Percentiles rank a stretch among this genome's conserved stretches.
These are phyloP conservation scores for Etheostoma cragini DNA, from an alignment of 2,113 vertebrate genomes.

Conservation along the genomic window DNA sequence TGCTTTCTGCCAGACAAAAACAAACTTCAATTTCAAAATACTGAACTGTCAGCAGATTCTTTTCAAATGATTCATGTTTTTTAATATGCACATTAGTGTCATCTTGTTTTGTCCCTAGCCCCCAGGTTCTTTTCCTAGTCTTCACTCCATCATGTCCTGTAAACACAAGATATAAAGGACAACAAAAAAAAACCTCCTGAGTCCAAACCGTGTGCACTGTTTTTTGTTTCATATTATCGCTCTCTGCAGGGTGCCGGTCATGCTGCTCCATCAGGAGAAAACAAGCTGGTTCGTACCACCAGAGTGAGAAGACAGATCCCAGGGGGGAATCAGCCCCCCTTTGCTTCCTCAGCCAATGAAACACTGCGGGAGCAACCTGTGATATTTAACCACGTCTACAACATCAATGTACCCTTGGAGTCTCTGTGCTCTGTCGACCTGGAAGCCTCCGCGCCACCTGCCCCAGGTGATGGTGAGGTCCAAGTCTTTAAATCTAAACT, in stretches of 20 bases:
- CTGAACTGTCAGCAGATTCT: slow-evolving; percentile 20
- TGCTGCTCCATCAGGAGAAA: slow-evolving; percentile 71
- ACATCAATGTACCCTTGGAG: slow-evolving; percentile 93
- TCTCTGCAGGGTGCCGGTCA: slow-evolving; percentile 62
- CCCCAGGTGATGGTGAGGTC: slow-evolving; percentile 61
- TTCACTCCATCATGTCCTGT: slow-evolving; percentile 40
- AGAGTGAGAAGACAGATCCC: slow-evolving; percentile 80
- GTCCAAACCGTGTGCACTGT: slow-evolving; percentile 3
- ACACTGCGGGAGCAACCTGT: slow-evolving; percentile 88
- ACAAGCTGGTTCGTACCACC: slow-evolving; percentile 79
- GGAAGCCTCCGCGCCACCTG: slow-evolving; percentile 77
- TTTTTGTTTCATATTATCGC: slow-evolving; percentile 44
- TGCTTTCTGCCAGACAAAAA: not conserved
- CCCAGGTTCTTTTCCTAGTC: slow-evolving; percentile 20
- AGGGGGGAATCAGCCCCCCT: slow-evolving; percentile 62
- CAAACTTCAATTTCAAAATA: slow-evolving; percentile 6
- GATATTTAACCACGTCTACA: slow-evolving; percentile 97
- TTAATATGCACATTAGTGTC: slow-evolving; percentile 36
- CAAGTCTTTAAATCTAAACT: slow-evolving; percentile 8
- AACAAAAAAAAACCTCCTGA: slow-evolving; percentile 25
- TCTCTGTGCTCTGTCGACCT: slow-evolving; percentile 91
- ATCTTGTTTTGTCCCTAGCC: slow-evolving; percentile 10
- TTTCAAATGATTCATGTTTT: slow-evolving; percentile 8
- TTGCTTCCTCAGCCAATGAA: slow-evolving; percentile 80
- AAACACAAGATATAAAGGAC: slow-evolving; percentile 35